Percentiles rank a stretch among this genome's conserved stretches.
phyloP scores from a whole-genome alignment of 2,888 invertebrate species.

The Plutella xylostella region DNA sequence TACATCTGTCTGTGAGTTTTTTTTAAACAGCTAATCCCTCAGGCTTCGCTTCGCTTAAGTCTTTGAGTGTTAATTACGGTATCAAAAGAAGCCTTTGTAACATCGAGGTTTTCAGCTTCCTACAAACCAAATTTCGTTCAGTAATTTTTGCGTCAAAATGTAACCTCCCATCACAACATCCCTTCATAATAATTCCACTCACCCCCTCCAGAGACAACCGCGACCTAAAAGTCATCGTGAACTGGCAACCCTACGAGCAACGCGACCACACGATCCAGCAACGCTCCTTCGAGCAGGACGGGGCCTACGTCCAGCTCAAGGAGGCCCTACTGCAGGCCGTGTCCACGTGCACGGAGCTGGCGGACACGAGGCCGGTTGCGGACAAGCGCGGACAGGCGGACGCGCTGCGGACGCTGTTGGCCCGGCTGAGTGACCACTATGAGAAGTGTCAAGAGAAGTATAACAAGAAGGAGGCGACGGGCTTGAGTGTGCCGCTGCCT shows the following conservation, averaged over 20 bases:
- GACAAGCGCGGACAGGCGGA: constrained; percentile 31
- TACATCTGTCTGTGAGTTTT: no score
- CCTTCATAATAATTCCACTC: no score
- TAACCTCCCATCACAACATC: no score
- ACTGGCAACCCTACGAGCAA: constrained; percentile 74
- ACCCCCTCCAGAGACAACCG: constrained; percentile 75
- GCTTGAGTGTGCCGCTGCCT: constrained; percentile 44
- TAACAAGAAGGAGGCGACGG: constrained; percentile 30
- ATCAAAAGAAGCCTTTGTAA: no score
- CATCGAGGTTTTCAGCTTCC: no score
- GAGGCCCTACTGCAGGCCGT: constrained; percentile 45
- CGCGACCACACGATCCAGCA: constrained; percentile 36
- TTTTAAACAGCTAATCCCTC: no score
- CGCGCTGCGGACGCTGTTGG: no score
- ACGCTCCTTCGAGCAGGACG: constrained; percentile 45
- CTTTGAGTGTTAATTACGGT: no score
- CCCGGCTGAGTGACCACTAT: no score
- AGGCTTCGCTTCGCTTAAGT: no score
- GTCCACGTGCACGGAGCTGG: constrained; percentile 43
- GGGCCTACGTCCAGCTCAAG: constrained; percentile 44
- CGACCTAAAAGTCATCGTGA: constrained; percentile 77
- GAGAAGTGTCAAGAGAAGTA: constrained; percentile 36
- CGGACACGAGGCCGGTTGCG: constrained; percentile 30
- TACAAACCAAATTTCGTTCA: no score
- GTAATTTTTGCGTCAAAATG: no score